Conservation (phyloP, 2,797 vertebrate genomes). For the Anniella stebbinsi region DNA sequence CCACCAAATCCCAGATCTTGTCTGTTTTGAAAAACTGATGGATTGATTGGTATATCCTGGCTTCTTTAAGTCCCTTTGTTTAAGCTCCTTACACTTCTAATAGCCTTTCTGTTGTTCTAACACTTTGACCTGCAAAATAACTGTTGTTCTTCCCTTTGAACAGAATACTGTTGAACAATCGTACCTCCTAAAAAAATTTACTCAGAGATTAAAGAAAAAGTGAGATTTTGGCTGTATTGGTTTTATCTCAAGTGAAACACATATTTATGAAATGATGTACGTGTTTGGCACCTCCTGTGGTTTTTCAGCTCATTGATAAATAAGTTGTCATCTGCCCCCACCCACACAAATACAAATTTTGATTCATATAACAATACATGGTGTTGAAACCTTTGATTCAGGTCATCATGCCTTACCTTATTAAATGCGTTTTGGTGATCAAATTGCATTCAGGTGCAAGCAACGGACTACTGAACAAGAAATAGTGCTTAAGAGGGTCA, state of each 20-base stretch:
- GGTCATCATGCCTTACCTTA: background rate
- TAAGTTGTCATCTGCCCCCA: background rate
- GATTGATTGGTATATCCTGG: background rate
- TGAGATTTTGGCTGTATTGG: conserved; percentile 2
- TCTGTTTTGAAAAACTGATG: background rate
- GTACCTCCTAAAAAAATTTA: background rate
- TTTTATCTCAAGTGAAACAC: conserved; percentile 39
- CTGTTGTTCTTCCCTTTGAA: background rate
- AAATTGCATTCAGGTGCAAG: conserved; percentile 51
- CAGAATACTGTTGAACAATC: conserved; percentile 28
- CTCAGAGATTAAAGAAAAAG: conserved; percentile 9
- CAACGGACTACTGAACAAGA: conserved; percentile 50
- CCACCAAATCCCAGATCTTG: background rate
- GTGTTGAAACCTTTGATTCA: conserved; percentile 4
- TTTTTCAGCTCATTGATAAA: conserved; percentile 23
- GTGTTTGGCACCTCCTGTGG: background rate
- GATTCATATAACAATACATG: conserved; percentile 3
- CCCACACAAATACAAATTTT: background rate
- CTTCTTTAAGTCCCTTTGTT: background rate
- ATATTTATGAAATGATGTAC: background rate
- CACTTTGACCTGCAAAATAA: conserved; percentile 15
- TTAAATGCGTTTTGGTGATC: conserved; percentile 27
- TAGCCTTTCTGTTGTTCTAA: conserved; percentile 15
- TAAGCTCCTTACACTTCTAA: background rate
- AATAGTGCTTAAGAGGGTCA: conserved; percentile 45